Base-by-base conservation (phyloP, 2,888 invertebrate genomes). In the Volucella bombylans region DNA sequence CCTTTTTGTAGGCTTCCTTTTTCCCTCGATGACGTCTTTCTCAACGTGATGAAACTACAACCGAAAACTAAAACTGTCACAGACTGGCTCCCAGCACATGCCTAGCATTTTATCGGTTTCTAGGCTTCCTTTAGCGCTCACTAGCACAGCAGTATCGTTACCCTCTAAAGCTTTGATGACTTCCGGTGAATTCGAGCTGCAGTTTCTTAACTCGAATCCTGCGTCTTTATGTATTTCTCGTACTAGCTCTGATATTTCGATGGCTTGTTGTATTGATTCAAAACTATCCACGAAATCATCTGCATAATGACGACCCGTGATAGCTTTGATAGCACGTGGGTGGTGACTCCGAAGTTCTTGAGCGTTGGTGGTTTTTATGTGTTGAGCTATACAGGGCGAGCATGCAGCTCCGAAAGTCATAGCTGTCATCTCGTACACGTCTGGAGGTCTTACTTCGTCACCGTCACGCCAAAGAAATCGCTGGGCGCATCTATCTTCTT, bases 221-320 rank as follows among this genome's bases (percentile, higher is more conserved):
- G 18, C 18, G 18, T 23, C 18, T 23, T 23, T 23, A 23, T 2
- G 18, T 23, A 23, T 23, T 18, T 18, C 18, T 18, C 18, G 2
- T 23, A 23, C 18, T 18, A 18, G 18, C 10, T 1, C 52, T 0
- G 82, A 54, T 8, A 86, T 50, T 38, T 57, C 15, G 15, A 86
- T 74, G 1, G 86, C 82, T 52, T 80, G 47, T 54, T 12, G 54
- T 41, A 23, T 74, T 79, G 47, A 79, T 23, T 23, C 18, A 23
- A 23, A 23, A 23, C 18, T 69, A 39, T 86, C 82, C 8, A 86
- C 74, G 43, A 82, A 80, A 10, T 87, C 87, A 41, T 86, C 86
- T 8, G 82, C 71, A 31, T 83, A 86, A 14, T 14, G 15, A 18
- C 18, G 12, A 12, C 4, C 47, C n/a, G 12, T 47, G 47, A 45